Evolutionary conservation across 2,888 invertebrate species (phyloP), one percentile per base, ranked within the genome.

Genomic region (Metallyticus violacea): DNA sequence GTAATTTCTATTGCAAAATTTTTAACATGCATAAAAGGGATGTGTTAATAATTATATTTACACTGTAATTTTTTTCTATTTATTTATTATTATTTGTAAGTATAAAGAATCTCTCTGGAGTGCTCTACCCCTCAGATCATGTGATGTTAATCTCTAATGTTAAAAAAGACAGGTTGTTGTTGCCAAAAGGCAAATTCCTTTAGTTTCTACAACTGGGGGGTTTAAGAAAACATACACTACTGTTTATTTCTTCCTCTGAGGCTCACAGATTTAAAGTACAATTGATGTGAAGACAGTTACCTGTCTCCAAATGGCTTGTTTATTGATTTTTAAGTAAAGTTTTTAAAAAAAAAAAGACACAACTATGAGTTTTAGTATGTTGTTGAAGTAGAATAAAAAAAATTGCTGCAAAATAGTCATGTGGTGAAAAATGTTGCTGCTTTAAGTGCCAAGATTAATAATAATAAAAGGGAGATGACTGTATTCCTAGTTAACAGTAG

Each of bases 261-360:
- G 86, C 87, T 87, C 86, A 87, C 40, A n/a, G n/a, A 76, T 15
- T 27, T 81, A 86, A 86, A 87, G 87, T 87, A 87, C 87, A 87
- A 87, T 87, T 82, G 81, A 87, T 79, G 30, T 26, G 26, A 77
- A 26, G 62, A 85, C 25, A 87, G 83, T 79, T 87, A 86, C 87
- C 86, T 87, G 86, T 40, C 25, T 62, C 26, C 77, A 26, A 62
- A 26, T n/a, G 79, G 77, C 25, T 77, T 79, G 81, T 86, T 76
- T 85, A 28, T 85, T 87, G 27, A 80, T 40, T 81, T 76, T 27
- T 79, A 86, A 86, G 6, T 62, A 62, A 62, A 62, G 40, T 62
- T 62, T 62, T n/a, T n/a, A n/a, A n/a, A n/a, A n/a, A n/a, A n/a
- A n/a, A 85, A 84, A 28, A 85, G 9, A 81, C 25, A 40, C 76